These are phyloP conservation scores for Eupithecia subumbrata DNA, from an alignment of 2,888 invertebrate species.

Conservation along the genomic window DNA sequence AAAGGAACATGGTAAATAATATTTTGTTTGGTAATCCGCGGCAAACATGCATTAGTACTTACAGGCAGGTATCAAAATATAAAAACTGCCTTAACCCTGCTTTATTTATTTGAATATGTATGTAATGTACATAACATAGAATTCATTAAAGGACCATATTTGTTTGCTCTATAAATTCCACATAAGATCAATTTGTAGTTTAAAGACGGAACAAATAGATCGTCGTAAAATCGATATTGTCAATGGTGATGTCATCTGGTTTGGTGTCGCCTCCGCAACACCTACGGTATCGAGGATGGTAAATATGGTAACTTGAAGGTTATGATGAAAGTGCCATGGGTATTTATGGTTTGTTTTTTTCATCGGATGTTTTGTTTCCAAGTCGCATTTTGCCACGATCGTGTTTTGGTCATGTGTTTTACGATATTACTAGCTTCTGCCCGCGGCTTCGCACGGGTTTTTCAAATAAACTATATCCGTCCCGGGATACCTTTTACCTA, in stretches of 20 bases:
- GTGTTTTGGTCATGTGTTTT: too few relatives aligned
- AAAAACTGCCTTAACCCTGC: too few relatives aligned
- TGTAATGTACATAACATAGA: neutral
- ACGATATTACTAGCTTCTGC: too few relatives aligned
- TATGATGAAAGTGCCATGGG: slow-evolving; percentile 20
- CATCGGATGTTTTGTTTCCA: neutral
- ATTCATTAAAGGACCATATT: neutral
- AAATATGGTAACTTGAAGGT: slow-evolving; percentile 30
- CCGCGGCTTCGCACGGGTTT: too few relatives aligned
- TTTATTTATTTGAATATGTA: neutral
- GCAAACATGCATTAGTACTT: too few relatives aligned
- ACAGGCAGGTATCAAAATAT: too few relatives aligned
- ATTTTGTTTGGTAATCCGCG: too few relatives aligned
- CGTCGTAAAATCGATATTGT: slow-evolving; percentile 32
- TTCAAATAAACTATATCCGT: too few relatives aligned
- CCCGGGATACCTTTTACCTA: too few relatives aligned
- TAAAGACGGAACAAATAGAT: slow-evolving; percentile 24
- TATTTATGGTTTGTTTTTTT: neutral
- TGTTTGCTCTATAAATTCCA: slow-evolving; percentile 8
- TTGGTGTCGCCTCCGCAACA: slow-evolving; percentile 35
- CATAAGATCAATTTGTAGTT: neutral
- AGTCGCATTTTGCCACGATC: too few relatives aligned
- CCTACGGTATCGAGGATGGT: slow-evolving; percentile 31
- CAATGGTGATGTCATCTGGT: slow-evolving; percentile 27
- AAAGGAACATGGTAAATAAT: too few relatives aligned